Evolutionary conservation across 2,888 invertebrate genomes (phyloP).

Genomic region (Eristalinus aeneus): DNA sequence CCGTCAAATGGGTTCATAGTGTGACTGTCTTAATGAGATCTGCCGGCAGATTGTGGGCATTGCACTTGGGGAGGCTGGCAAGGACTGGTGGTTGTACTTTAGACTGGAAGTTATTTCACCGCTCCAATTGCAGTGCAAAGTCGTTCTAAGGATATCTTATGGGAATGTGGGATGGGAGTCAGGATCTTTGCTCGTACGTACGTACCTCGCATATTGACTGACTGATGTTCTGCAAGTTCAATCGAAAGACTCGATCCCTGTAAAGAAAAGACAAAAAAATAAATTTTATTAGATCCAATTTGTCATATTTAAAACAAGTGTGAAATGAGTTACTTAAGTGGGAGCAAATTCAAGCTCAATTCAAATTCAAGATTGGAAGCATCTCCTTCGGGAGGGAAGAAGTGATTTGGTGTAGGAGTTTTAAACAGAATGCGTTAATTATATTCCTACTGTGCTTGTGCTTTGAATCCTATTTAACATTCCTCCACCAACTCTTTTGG

Average conservation of each 20-base stretch:
- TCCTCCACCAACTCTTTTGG: too few relatives aligned
- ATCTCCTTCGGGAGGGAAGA: too few relatives aligned
- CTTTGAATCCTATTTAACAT: too few relatives aligned
- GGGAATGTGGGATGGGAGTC: background rate
- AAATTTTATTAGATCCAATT: background rate
- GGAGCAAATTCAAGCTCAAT: too few relatives aligned
- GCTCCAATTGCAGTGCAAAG: background rate
- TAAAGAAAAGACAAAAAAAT: conserved; percentile 78
- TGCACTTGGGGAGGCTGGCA: background rate
- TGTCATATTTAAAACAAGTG: too few relatives aligned
- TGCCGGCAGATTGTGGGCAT: conserved; percentile 38
- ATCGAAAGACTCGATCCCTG: conserved; percentile 86
- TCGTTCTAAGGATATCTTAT: background rate
- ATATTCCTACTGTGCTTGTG: too few relatives aligned
- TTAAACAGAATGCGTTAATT: too few relatives aligned
- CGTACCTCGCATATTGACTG: conserved; percentile 86
- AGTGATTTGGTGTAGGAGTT: too few relatives aligned
- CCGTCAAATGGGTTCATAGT: conserved; percentile 59
- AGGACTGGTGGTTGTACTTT: background rate
- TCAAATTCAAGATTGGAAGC: too few relatives aligned
- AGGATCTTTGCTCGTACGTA: conserved; percentile 35
- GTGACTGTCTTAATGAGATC: conserved; percentile 60
- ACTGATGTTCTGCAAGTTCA: conserved; percentile 85
- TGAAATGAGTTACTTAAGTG: too few relatives aligned
- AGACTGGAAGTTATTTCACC: background rate